Conservation (phyloP, 2,888 invertebrate species). For the Masnerella sp. region DNA sequence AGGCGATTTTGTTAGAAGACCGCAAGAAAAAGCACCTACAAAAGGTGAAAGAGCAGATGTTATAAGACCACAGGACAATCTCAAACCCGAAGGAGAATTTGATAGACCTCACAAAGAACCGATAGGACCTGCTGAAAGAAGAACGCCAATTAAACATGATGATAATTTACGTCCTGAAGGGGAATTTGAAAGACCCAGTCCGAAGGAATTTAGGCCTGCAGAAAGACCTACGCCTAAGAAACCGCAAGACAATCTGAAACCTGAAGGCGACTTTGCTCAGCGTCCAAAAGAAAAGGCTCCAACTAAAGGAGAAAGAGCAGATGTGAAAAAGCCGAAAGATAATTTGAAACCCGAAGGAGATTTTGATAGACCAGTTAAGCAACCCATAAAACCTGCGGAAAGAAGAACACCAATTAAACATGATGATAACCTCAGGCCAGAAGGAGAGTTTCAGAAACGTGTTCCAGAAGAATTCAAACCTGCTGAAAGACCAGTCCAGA, state of each 20-base stretch:
- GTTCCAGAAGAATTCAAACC: constrained; percentile 30
- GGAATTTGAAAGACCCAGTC: constrained; percentile 68
- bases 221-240: constrained; percentile 77
- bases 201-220: constrained; percentile 64
- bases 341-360: constrained; percentile 78
- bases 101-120: constrained; percentile 61
- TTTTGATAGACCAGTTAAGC: constrained; percentile 77
- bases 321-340: constrained; percentile 67
- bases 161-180: constrained; percentile 66
- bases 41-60: constrained; percentile 60
- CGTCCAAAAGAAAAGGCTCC: constrained; percentile 66
- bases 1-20: constrained; percentile 76
- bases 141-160: constrained; percentile 53
- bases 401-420: constrained; percentile 78
- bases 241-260: constrained; percentile 78
- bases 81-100: constrained; percentile 74
- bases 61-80: constrained; percentile 79
- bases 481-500: no score
- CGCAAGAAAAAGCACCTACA: constrained; percentile 79
- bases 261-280: constrained; percentile 70
- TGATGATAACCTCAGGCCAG: constrained; percentile 77
- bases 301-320: constrained; percentile 42
- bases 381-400: constrained; percentile 70
- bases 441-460: constrained; percentile 75
- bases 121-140: constrained; percentile 70